Conservation (phyloP, 2,888 invertebrate genomes). For the Nezara viridula region DNA sequence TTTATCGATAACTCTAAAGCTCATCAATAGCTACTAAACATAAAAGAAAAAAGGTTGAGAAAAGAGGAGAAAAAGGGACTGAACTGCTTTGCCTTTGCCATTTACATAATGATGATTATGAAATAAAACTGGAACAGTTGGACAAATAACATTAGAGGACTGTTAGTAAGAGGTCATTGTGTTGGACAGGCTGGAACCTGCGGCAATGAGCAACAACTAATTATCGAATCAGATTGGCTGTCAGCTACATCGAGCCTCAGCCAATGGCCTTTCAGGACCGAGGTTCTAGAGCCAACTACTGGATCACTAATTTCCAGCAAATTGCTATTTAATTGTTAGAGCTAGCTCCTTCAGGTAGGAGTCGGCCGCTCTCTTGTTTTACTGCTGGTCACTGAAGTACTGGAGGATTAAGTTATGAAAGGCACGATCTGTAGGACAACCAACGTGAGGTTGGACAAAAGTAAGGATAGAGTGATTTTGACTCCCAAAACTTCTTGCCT, state of each 20-base stretch:
- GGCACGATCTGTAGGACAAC: not conserved
- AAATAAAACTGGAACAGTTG: not conserved
- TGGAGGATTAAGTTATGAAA: not conserved
- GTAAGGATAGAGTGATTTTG: too few relatives aligned
- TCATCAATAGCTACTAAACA: too few relatives aligned
- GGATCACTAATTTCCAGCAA: not conserved
- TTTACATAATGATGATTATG: too few relatives aligned
- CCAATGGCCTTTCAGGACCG: not conserved
- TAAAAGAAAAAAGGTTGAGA: too few relatives aligned
- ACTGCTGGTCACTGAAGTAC: not conserved
- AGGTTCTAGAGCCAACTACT: not conserved
- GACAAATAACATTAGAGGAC: not conserved
- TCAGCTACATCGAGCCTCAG: not conserved
- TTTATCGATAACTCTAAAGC: too few relatives aligned
- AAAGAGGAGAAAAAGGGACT: too few relatives aligned
- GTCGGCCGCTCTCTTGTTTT: not conserved
- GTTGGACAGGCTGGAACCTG: not conserved
- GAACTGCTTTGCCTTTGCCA: too few relatives aligned
- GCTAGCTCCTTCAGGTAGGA: not conserved
- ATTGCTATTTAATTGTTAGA: slow-evolving; percentile 17
- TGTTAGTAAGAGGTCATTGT: not conserved
- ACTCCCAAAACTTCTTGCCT: too few relatives aligned
- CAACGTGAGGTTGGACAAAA: too few relatives aligned
- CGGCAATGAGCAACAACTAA: not conserved
- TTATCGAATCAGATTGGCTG: slow-evolving; percentile 10